Conservation (phyloP, 1,140 invertebrate genomes). For the Aphis craccivora region DNA sequence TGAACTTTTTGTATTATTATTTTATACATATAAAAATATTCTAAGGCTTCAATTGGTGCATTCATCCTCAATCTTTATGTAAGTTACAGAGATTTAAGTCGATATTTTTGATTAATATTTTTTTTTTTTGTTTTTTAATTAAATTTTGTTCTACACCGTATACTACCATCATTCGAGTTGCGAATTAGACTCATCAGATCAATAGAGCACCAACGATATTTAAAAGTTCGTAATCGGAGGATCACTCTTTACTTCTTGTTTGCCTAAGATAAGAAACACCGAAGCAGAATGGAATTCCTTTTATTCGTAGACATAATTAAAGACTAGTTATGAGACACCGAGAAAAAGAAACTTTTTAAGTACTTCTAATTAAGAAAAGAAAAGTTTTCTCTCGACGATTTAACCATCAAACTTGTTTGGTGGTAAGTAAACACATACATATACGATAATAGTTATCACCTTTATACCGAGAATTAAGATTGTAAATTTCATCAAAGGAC, state of each 20-base stretch:
- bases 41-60: background rate
- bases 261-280: background rate
- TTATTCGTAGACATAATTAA: slow-evolving; percentile 35
- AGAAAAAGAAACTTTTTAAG: slow-evolving; percentile 41
- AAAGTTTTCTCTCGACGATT: slow-evolving; percentile 23
- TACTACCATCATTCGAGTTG: background rate
- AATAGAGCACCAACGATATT: background rate
- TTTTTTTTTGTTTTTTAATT: background rate
- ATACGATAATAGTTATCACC: slow-evolving; percentile 32
- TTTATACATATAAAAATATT: background rate
- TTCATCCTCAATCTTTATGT: background rate
- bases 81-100: background rate
- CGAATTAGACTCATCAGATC: background rate
- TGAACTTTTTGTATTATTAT: background rate
- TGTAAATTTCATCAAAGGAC: background rate
- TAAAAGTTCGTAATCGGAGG: slow-evolving; percentile 13
- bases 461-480: background rate
- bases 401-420: slow-evolving; percentile 24
- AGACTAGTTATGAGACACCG: slow-evolving; percentile 22
- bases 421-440: background rate
- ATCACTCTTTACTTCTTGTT: background rate
- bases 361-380: slow-evolving; percentile 49
- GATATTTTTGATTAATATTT: background rate
- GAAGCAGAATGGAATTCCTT: background rate
- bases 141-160: background rate